A percentile compares a stretch with the other conserved stretches of the same genome.
These are phyloP conservation scores for Micromesistius poutassou DNA, from an alignment of 2,797 vertebrate genomes.

Conservation along the genomic window DNA sequence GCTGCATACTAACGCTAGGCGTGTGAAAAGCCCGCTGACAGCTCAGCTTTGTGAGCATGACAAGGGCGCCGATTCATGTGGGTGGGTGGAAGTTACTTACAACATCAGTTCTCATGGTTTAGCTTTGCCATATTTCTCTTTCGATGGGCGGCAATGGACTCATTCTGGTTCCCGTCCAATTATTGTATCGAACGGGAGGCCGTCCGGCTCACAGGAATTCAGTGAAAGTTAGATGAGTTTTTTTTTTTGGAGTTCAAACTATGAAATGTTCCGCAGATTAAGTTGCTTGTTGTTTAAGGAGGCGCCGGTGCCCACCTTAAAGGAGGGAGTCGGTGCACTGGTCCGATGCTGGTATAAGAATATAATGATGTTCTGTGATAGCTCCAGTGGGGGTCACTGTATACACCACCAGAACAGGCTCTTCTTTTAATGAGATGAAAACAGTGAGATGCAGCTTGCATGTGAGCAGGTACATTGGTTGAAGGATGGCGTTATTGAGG, in stretches of 20 bases:
- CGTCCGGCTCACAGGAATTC: constrained; percentile 1
- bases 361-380: background rate
- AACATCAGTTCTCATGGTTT: constrained; percentile 75
- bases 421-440: background rate
- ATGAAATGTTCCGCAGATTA: background rate
- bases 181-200: constrained; percentile 24
- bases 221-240: background rate
- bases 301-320: too few relatives aligned
- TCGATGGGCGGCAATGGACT: constrained; percentile 30
- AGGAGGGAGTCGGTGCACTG: background rate
- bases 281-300: background rate
- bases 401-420: background rate
- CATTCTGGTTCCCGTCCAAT: constrained; percentile 15
- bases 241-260: background rate
- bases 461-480: background rate
- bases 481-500: background rate
- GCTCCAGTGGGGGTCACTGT: background rate
- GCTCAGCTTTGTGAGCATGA: constrained; percentile 84
- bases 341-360: background rate
- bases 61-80: constrained; percentile 79
- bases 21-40: constrained; percentile 76
- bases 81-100: constrained; percentile 73
- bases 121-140: constrained; percentile 69
- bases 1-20: constrained; percentile 76
- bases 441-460: background rate